phyloP scores from a whole-genome alignment of 2,113 vertebrate genomes.

The Cyphomyrus discorhynchus region DNA sequence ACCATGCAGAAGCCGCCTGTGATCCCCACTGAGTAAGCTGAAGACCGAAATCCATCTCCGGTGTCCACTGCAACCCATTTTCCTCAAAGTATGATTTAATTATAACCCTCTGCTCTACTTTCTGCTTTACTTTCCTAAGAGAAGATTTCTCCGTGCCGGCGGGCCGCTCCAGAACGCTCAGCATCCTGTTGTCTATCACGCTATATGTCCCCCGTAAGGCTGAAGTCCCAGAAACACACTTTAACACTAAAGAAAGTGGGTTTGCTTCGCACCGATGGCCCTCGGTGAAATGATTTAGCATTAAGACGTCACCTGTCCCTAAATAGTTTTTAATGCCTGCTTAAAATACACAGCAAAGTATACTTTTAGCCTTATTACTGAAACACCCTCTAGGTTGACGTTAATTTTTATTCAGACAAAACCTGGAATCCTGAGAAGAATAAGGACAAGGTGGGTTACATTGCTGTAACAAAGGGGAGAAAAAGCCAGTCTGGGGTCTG shows the following conservation, averaged over 20 bases:
- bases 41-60: not conserved
- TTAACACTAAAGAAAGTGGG: conserved; percentile 43
- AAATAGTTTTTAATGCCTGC: not conserved
- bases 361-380: not conserved
- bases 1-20: not conserved
- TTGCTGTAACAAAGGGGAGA: not conserved
- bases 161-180: conserved; percentile 37
- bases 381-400: not conserved
- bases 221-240: conserved; percentile 46
- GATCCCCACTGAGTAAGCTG: not conserved
- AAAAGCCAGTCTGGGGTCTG: not conserved
- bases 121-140: conserved; percentile 13
- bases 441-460: not conserved
- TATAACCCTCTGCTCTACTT: conserved; percentile 16
- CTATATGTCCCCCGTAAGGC: conserved; percentile 31
- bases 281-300: conserved; percentile 23
- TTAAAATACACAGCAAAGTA: not conserved
- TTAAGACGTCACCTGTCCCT: conserved; percentile 2
- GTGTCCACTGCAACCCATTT: conserved; percentile 2
- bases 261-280: conserved; percentile 18
- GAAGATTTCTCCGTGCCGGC: conserved; percentile 6
- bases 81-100: not conserved
- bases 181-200: conserved; percentile 31
- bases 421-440: not conserved
- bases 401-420: not conserved